A percentile compares a stretch with the other conserved stretches of the same genome.
phyloP scores from a whole-genome alignment of 2,888 invertebrate genomes.

The Polymixis lichenea region DNA sequence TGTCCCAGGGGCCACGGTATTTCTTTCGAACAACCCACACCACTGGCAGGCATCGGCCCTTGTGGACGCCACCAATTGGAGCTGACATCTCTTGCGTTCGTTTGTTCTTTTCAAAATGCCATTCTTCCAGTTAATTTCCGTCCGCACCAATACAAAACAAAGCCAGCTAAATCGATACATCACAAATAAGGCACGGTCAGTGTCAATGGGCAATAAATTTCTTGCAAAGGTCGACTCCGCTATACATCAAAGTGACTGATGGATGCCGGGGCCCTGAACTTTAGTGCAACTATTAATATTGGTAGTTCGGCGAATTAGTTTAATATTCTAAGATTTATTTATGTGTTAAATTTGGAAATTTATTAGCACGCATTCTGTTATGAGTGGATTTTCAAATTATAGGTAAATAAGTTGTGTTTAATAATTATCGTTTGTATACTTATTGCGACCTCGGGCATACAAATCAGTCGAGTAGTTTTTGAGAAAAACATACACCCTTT shows the following conservation, averaged over 20 bases:
- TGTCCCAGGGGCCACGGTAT: too few species aligned
- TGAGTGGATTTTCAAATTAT: background rate
- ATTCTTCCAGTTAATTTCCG: background rate
- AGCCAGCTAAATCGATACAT: constrained; percentile 28
- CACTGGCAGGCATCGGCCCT: too few species aligned
- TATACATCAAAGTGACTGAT: constrained; percentile 54
- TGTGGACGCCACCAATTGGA: too few species aligned
- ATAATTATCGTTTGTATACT: background rate
- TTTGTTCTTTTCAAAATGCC: background rate
- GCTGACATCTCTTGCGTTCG: too few species aligned
- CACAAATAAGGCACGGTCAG: constrained; percentile 33
- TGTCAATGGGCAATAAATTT: constrained; percentile 58
- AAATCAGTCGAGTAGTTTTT: background rate
- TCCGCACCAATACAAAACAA: constrained; percentile 5
- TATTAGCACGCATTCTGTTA: background rate
- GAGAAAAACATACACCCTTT: too few species aligned
- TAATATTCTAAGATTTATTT: background rate
- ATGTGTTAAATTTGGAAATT: background rate
- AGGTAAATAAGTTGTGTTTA: background rate
- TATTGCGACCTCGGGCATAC: background rate
- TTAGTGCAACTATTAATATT: constrained; percentile 20
- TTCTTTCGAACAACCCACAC: too few species aligned
- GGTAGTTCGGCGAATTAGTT: constrained; percentile 11
- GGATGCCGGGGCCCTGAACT: constrained; percentile 31
- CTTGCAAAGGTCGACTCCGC: constrained; percentile 40